These are phyloP conservation scores for human (Homo sapiens) DNA, from an alignment of 2,113 vertebrate genomes.

Conservation along the genomic window DNA sequence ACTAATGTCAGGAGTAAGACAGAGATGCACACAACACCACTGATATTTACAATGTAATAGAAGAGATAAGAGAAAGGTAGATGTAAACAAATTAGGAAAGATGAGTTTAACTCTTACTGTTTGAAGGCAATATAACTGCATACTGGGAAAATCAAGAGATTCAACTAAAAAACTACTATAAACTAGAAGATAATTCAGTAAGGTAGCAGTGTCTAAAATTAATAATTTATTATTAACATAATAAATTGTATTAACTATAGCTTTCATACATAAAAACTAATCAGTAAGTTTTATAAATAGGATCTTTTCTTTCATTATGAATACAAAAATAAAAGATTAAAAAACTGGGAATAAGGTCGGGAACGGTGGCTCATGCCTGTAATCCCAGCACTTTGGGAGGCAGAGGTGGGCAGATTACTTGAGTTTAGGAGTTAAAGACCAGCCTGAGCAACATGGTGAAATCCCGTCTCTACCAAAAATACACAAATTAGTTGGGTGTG, in stretches of 20 bases:
- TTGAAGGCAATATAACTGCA: not conserved
- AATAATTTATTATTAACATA: not conserved
- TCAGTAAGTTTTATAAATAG: not conserved
- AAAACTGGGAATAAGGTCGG: not conserved
- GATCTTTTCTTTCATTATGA: not conserved
- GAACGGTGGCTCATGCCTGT: no score
- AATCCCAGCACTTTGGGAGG: no score
- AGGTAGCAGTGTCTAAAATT: not conserved
- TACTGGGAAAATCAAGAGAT: not conserved
- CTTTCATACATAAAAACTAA: slow-evolving; percentile 22
- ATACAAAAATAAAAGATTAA: slow-evolving; percentile 23
- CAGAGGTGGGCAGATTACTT: no score
- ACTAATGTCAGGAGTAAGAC: slow-evolving; percentile 1
- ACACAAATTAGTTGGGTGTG: no score
- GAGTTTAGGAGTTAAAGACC: no score
- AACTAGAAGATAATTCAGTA: slow-evolving; percentile 27
- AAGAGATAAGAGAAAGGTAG: not conserved
- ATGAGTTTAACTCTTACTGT: not conserved
- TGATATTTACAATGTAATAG: not conserved
- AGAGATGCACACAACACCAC: not conserved
- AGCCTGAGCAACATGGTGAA: no score
- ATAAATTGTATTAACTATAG: not conserved
- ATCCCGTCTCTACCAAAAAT: no score
- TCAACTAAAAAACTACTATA: not conserved
- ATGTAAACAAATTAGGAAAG: not conserved